Percentiles rank a stretch among this genome's conserved stretches.
These are phyloP conservation scores for Drosophila heteroneura DNA, from an alignment of 2,888 invertebrate species.

Conservation along the genomic window DNA sequence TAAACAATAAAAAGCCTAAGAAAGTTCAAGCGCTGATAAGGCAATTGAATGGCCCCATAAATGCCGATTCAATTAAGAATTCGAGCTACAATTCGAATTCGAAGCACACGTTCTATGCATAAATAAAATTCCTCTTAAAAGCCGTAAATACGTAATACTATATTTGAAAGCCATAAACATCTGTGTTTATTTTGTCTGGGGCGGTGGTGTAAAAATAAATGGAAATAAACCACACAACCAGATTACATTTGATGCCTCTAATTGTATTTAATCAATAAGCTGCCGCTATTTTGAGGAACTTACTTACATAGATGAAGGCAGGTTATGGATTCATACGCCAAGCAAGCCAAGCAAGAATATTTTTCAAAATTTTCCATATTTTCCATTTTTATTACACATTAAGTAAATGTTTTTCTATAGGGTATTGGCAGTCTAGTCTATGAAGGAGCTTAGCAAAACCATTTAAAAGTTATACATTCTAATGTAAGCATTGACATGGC, in stretches of 20 bases:
- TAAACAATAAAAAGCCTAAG: conserved; percentile 50
- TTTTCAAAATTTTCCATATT: neutral
- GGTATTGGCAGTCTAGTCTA: conserved; percentile 10
- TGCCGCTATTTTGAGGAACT: neutral
- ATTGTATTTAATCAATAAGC: neutral
- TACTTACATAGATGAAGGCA: neutral
- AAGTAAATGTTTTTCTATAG: conserved; percentile 1
- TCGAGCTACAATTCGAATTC: neutral
- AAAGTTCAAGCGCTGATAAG: conserved; percentile 53
- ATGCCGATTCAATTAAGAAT: conserved; percentile 36
- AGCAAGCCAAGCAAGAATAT: neutral
- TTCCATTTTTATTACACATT: neutral
- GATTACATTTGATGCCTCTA: conserved; percentile 1
- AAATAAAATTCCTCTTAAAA: conserved; percentile 59
- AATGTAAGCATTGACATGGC: conserved; percentile 40
- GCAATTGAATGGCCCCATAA: conserved; percentile 31
- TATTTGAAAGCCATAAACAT: conserved; percentile 36
- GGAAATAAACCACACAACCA: conserved; percentile 1
- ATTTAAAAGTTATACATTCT: conserved; percentile 28
- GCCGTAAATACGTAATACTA: conserved; percentile 52
- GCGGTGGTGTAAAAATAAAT: neutral
- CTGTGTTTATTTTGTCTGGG: conserved; percentile 42
- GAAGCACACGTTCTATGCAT: conserved; percentile 44
- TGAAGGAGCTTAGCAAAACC: conserved; percentile 11
- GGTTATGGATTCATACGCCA: neutral